A percentile compares a stretch with the other conserved stretches of the same genome.
Conservation (phyloP, 2,113 vertebrate genomes). For the Tragelaphus scriptus region DNA sequence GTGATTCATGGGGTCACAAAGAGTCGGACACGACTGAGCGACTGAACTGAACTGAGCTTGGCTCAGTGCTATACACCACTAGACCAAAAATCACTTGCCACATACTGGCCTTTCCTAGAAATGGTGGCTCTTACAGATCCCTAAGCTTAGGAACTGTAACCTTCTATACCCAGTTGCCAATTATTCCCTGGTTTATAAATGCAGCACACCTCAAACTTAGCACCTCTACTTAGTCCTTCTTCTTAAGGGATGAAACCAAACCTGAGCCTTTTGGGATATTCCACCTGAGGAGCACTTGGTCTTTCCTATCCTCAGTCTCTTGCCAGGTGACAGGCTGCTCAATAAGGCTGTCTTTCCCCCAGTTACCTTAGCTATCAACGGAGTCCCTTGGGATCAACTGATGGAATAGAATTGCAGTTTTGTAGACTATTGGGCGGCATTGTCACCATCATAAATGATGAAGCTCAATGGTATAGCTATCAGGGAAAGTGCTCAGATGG, state of each 20-base stretch:
- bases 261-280: not conserved
- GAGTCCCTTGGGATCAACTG: not conserved
- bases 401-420: not conserved
- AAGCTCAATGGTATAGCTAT: not conserved
- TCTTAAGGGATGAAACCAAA: not conserved
- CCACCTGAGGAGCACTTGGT: fast-evolving
- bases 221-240: not conserved
- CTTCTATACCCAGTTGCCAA: not conserved
- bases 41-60: not conserved
- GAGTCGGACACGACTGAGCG: too few relatives aligned
- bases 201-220: not conserved
- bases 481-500: not conserved
- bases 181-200: not conserved
- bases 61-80: not conserved
- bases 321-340: not conserved
- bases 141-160: too few relatives aligned
- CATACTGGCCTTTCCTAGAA: not conserved
- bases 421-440: fast-evolving
- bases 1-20: too few relatives aligned
- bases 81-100: not conserved
- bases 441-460: not conserved
- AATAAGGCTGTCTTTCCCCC: not conserved
- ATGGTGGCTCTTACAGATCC: not conserved
- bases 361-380: not conserved
- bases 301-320: not conserved